phyloP scores from a whole-genome alignment of 1,140 invertebrate genomes.

The Aphidius ervi region DNA sequence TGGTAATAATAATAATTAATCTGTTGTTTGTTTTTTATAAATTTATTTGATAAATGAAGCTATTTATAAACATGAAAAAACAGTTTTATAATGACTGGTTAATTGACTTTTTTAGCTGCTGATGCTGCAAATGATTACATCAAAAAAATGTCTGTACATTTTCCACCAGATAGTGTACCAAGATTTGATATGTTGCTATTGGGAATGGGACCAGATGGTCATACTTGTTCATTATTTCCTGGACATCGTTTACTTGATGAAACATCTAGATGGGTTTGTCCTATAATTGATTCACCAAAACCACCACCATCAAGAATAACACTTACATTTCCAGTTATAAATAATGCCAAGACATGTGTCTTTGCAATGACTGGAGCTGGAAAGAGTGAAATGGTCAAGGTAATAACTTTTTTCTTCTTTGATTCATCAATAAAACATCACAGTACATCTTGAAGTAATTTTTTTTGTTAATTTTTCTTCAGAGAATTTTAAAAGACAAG shows the following conservation, averaged over 20 bases:
- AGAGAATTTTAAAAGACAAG: conserved; percentile 70
- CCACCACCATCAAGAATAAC: conserved; percentile 89
- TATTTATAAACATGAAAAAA: too few species aligned
- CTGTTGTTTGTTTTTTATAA: too few species aligned
- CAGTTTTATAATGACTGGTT: too few species aligned
- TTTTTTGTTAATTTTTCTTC: conserved; percentile 35
- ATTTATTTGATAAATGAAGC: not conserved
- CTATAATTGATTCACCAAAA: conserved; percentile 92
- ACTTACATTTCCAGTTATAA: conserved; percentile 88
- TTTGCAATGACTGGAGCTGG: conserved; percentile 79
- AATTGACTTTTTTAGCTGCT: conserved; percentile 55
- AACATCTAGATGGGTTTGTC: conserved; percentile 68
- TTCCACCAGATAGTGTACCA: conserved; percentile 59
- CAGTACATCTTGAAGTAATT: not conserved
- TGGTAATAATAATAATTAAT: conserved; percentile 48
- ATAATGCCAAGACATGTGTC: conserved; percentile 77
- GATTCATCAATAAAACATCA: too few species aligned
- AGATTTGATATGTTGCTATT: conserved; percentile 85
- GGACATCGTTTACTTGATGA: conserved; percentile 71
- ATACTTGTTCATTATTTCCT: conserved; percentile 97
- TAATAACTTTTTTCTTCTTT: too few species aligned
- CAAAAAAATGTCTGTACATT: conserved; percentile 61
- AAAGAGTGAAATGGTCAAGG: conserved; percentile 89
- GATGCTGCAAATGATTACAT: conserved; percentile 81
- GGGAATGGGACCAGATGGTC: conserved; percentile 97